Conservation (phyloP, 2,797 vertebrate genomes). For the Chrysocyon brachyurus region DNA sequence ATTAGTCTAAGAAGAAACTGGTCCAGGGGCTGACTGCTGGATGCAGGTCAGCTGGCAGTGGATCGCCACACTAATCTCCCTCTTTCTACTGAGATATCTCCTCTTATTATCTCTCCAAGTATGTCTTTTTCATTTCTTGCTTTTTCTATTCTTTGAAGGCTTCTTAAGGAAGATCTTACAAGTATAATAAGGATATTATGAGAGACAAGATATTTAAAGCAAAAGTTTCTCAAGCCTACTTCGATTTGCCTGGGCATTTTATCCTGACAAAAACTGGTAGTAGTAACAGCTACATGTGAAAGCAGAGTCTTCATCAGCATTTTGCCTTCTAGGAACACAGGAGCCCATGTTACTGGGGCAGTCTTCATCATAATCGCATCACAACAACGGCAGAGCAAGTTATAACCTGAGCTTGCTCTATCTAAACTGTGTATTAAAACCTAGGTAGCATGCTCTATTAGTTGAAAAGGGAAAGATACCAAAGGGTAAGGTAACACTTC, state of each 20-base stretch:
- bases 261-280: not conserved
- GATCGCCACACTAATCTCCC: not conserved
- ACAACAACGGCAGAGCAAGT: not conserved
- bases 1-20: not conserved
- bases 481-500: not conserved
- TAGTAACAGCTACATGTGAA: not conserved
- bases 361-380: not conserved
- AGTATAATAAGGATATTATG: not conserved
- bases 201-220: not conserved
- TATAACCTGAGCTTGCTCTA: not conserved
- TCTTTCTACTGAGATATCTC: too few species aligned
- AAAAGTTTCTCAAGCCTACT: not conserved
- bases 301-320: not conserved
- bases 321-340: not conserved
- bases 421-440: not conserved
- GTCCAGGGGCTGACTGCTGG: not conserved
- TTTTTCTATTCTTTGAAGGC: not conserved
- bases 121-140: not conserved
- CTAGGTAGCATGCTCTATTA: not conserved
- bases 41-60: not conserved
- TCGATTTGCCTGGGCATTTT: accelerated
- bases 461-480: not conserved
- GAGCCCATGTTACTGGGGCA: too few species aligned
- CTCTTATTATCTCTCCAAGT: not conserved
- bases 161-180: constrained; percentile 4